These are phyloP conservation scores for Lysandra coridon DNA, from an alignment of 2,888 invertebrate genomes.

Conservation along the genomic window DNA sequence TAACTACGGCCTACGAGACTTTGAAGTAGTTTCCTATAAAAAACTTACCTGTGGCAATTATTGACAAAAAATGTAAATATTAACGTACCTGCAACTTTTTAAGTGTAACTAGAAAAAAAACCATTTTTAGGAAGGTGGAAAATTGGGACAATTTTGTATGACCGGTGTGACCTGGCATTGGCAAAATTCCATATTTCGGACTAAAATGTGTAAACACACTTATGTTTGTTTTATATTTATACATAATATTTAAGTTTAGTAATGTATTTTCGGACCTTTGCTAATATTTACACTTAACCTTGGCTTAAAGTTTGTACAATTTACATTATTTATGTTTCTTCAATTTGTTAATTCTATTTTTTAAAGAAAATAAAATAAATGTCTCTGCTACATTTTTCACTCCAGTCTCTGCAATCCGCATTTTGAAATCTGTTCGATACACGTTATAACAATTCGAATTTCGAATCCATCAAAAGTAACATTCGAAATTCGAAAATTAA, in stretches of 20 bases:
- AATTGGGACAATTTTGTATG: conserved; percentile 1
- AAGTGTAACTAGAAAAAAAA: background rate
- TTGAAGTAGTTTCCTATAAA: too few species aligned
- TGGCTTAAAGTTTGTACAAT: background rate
- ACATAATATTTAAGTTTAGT: conserved; percentile 1
- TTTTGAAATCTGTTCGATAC: background rate
- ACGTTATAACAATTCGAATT: background rate
- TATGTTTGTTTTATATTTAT: background rate
- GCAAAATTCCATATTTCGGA: background rate
- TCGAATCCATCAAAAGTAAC: too few species aligned
- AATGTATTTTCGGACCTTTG: background rate
- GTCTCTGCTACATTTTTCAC: background rate
- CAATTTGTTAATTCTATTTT: too few species aligned
- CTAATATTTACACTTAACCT: background rate
- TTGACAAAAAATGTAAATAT: background rate
- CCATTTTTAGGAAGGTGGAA: background rate
- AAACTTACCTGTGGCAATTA: too few species aligned
- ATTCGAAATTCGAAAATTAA: too few species aligned
- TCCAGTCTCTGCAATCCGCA: background rate
- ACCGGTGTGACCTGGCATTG: background rate
- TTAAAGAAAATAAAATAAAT: too few species aligned
- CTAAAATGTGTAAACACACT: background rate
- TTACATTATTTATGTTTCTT: background rate
- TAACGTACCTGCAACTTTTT: background rate
- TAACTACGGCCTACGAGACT: too few species aligned